Evolutionary conservation across 2,888 invertebrate species (phyloP).

Genomic region (Lithophane ornitopus): DNA sequence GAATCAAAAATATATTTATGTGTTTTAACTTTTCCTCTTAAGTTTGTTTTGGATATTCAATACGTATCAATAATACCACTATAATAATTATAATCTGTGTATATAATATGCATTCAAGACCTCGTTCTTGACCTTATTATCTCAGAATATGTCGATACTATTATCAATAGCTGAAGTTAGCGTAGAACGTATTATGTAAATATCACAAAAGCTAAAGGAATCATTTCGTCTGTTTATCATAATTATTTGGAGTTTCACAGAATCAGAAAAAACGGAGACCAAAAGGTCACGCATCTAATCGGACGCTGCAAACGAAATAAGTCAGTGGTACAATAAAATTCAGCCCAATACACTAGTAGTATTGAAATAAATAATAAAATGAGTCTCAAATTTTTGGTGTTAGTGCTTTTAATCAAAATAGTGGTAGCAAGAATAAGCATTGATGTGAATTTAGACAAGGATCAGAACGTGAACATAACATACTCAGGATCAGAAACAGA

Average conservation of each 20-base stretch:
- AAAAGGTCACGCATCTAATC: constrained; percentile 15
- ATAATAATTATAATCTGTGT: constrained; percentile 24
- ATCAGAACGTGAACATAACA: constrained; percentile 70
- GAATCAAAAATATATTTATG: constrained; percentile 1
- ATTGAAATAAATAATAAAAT: constrained; percentile 28
- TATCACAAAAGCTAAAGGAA: constrained; percentile 7
- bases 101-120: constrained; percentile 28
- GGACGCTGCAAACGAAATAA: background rate
- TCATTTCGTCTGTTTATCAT: constrained; percentile 7
- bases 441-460: constrained; percentile 74
- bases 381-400: constrained; percentile 36
- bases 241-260: background rate
- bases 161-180: constrained; percentile 3
- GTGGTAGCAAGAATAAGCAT: constrained; percentile 54
- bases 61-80: constrained; percentile 20
- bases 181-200: constrained; percentile 1
- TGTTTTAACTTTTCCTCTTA: background rate
- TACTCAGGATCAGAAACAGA: constrained; percentile 75
- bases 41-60: constrained; percentile 7
- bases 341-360: background rate
- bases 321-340: constrained; percentile 24
- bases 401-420: constrained; percentile 45
- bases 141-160: constrained; percentile 12
- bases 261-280: constrained; percentile 22
- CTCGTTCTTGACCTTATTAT: constrained; percentile 60